Conservation (phyloP, 2,797 vertebrate genomes). For the Malacoctenus gilli region DNA sequence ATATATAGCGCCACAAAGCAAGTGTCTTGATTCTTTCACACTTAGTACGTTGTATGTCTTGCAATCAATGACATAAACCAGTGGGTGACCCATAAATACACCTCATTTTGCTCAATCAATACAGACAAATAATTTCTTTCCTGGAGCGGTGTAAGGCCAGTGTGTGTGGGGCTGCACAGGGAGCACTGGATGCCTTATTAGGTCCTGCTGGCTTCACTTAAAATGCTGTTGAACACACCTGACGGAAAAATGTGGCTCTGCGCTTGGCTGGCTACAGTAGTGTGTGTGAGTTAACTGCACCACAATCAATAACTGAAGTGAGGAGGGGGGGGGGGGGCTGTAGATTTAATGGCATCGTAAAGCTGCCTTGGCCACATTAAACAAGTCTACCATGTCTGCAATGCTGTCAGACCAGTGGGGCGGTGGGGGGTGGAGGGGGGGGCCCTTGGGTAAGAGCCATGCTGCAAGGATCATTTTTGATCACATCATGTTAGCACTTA, state of each 20-base stretch:
- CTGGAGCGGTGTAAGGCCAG: constrained; percentile 16
- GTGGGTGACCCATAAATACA: constrained; percentile 14
- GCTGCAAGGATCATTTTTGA: constrained; percentile 42
- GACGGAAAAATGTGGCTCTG: constrained; percentile 34
- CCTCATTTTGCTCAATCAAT: constrained; percentile 34
- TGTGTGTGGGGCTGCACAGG: constrained; percentile 29
- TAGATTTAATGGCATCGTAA: constrained; percentile 69
- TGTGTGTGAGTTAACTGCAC: constrained; percentile 51
- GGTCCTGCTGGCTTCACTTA: constrained; percentile 50
- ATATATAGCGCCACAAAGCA: not conserved
- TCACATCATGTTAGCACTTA: constrained; percentile 43
- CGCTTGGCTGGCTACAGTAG: constrained; percentile 32
- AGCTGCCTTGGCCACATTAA: constrained; percentile 62
- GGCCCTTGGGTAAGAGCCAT: constrained; percentile 34
- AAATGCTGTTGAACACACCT: constrained; percentile 48
- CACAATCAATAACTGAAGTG: constrained; percentile 61
- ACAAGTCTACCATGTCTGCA: constrained; percentile 63
- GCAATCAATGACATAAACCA: constrained; percentile 3
- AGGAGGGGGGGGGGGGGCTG: not conserved
- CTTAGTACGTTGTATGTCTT: constrained; percentile 4
- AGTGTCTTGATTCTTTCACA: constrained; percentile 11
- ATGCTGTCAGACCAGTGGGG: constrained; percentile 15
- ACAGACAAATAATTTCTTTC: constrained; percentile 18
- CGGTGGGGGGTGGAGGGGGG: constrained; percentile 11
- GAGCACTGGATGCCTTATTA: constrained; percentile 40